Evolutionary conservation across 2,888 invertebrate genomes (phyloP).

Genomic region (Coronaproctus castanopsis): DNA sequence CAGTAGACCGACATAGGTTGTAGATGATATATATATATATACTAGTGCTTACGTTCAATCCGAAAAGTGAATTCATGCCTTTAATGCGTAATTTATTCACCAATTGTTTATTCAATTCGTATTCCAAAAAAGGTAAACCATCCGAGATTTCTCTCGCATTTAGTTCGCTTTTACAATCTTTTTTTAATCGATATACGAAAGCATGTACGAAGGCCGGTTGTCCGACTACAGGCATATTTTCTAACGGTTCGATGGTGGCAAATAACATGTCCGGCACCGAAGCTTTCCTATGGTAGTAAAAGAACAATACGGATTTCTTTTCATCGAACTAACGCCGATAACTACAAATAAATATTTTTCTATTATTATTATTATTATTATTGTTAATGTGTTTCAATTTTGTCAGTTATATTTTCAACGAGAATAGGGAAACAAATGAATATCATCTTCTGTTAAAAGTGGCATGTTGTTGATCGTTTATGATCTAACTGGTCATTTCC

Average conservation of each 20-base stretch:
- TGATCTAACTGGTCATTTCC: too few relatives aligned
- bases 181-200: slow-evolving; percentile 54
- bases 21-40: too few relatives aligned
- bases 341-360: not conserved
- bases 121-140: slow-evolving; percentile 84
- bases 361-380: not conserved
- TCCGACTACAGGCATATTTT: slow-evolving; percentile 48
- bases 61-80: slow-evolving; percentile 87
- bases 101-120: slow-evolving; percentile 76
- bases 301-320: too few relatives aligned
- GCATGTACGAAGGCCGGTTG: slow-evolving; percentile 46
- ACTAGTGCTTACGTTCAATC: slow-evolving; percentile 39
- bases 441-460: too few relatives aligned
- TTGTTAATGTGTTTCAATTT: too few relatives aligned
- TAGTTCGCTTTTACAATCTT: slow-evolving; percentile 58
- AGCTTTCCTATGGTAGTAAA: slow-evolving; percentile 42
- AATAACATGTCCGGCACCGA: slow-evolving; percentile 80
- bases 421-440: too few relatives aligned
- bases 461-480: too few relatives aligned
- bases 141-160: slow-evolving; percentile 88
- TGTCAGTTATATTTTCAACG: too few relatives aligned
- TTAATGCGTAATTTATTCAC: slow-evolving; percentile 78
- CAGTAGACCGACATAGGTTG: too few relatives aligned
- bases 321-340: too few relatives aligned
- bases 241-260: slow-evolving; percentile 70